Evolutionary conservation across 2,797 vertebrate species (phyloP).

Genomic region (Hapalemur alaotrensis): DNA sequence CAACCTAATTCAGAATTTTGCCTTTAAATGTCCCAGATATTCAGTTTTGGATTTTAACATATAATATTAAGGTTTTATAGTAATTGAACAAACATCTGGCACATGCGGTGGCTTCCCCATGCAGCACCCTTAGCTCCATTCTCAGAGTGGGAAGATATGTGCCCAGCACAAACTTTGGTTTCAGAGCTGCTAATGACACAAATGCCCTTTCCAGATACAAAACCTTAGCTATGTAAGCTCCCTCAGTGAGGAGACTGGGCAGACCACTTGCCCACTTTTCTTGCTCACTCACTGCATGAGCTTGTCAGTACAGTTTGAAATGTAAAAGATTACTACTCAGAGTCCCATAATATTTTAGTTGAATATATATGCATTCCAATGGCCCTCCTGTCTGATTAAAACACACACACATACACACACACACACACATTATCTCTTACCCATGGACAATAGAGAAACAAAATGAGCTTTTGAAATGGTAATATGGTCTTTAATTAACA

Average conservation of each 20-base stretch:
- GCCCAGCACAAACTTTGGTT: conserved; percentile 67
- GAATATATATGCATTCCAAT: too few relatives aligned
- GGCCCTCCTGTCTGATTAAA: too few relatives aligned
- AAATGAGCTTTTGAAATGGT: neutral
- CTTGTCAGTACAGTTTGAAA: conserved; percentile 22
- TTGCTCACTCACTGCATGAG: conserved; percentile 8
- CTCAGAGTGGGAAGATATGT: conserved; percentile 50
- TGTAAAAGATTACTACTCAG: neutral
- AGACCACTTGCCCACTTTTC: conserved; percentile 52
- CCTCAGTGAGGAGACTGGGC: conserved; percentile 82
- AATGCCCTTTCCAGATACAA: conserved; percentile 81
- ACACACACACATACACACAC: too few relatives aligned
- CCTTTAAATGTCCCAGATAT: neutral
- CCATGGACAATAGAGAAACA: neutral
- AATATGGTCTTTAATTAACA: neutral
- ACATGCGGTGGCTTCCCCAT: neutral
- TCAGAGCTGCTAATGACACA: conserved; percentile 62
- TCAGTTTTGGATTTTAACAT: neutral
- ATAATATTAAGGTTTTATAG: conserved; percentile 27
- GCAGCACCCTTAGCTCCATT: neutral
- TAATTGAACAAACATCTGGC: neutral
- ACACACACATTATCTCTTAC: neutral
- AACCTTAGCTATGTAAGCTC: conserved; percentile 80
- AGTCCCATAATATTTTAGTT: neutral
- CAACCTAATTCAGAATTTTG: neutral